Percentiles rank a stretch among this genome's conserved stretches.
phyloP scores from a whole-genome alignment of 2,797 vertebrate species.

The Acipenser oxyrinchus region DNA sequence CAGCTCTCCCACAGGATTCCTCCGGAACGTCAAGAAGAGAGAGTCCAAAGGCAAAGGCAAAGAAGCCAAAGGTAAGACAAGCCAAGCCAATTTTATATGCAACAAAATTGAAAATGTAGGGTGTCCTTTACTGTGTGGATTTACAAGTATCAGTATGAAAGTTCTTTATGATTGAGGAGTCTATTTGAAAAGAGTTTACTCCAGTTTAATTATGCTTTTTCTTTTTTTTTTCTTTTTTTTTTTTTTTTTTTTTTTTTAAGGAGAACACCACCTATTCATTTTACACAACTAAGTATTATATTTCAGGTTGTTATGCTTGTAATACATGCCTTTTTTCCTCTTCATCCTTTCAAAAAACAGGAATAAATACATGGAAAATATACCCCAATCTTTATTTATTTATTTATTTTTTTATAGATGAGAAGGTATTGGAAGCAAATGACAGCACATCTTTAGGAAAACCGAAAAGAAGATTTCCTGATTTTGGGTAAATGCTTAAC shows the following conservation, averaged over 20 bases:
- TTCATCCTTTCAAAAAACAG: not conserved
- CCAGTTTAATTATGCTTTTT: too few species aligned
- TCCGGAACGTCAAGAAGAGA: constrained; percentile 67
- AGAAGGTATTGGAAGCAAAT: constrained; percentile 47
- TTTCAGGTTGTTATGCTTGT: too few species aligned
- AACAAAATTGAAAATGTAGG: not conserved
- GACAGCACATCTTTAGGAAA: constrained; percentile 66
- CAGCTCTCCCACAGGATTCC: constrained; percentile 59
- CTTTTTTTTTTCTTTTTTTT: too few species aligned
- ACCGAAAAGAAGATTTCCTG: constrained; percentile 80
- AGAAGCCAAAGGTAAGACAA: constrained; percentile 66
- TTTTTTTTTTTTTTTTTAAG: too few species aligned
- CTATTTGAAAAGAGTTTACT: too few species aligned
- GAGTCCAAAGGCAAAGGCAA: constrained; percentile 76
- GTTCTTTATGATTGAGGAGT: too few species aligned
- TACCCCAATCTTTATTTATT: not conserved
- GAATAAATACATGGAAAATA: not conserved
- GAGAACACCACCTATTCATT: too few species aligned
- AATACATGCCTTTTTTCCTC: constrained; percentile 3
- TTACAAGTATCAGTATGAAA: too few species aligned
- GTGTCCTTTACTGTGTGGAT: too few species aligned
- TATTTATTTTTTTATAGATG: constrained; percentile 55
- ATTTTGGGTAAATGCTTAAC: constrained; percentile 72
- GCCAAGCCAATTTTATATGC: not conserved
- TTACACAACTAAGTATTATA: too few species aligned